Evolutionary conservation across 2,888 invertebrate genomes (phyloP), one percentile per base, ranked within the genome.

Genomic region (Melinaea menophilus): DNA sequence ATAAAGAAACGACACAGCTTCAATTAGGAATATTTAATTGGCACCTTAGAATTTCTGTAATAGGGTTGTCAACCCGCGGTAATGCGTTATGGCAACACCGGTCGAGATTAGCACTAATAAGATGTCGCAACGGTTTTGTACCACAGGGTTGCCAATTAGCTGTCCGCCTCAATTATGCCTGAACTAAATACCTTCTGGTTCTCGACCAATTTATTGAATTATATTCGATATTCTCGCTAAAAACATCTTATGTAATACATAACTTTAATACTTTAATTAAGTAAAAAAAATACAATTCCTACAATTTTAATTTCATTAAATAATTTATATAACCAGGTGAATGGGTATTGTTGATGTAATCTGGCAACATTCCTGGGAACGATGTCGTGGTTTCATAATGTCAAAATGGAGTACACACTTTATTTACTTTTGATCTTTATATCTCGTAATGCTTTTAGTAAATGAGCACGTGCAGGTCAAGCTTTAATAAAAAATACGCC

Each of bases 41-140:
- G 41, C 41, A 41, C 7, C 7, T 9, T 41, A 9, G 9, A 41
- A 31, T 11, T 31, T 31, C 2, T 31, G 11, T 51, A 51, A 51
- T 51, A 31, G 22, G 51, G 51, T 51, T 51, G 51, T 51, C 51
- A 51, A 31, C 7, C 7, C 7, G 41, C 7, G 22, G 11, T 13
- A 51, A 13, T 51, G 51, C 7, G 51, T 31, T 31, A 31, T 11
- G 7, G 51, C 51, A 51, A 51, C 35, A 56, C 35, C 4, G 35
- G 22, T 51, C 7, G 51, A 48, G 51, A 51, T 59, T 51, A 47
- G 54, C 37, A 37, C 54, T 54, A 59, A 59, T 54, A 41, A 59
- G 54, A 54, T 59, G 59, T 54, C 59, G 51, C 48, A 34, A 41
- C 7, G 13, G 34, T 35, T 54, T 54, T 59, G 54, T 35, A 51